These are phyloP conservation scores for Ridgeia piscesae DNA, from an alignment of 1,140 invertebrate genomes.

Conservation along the genomic window DNA sequence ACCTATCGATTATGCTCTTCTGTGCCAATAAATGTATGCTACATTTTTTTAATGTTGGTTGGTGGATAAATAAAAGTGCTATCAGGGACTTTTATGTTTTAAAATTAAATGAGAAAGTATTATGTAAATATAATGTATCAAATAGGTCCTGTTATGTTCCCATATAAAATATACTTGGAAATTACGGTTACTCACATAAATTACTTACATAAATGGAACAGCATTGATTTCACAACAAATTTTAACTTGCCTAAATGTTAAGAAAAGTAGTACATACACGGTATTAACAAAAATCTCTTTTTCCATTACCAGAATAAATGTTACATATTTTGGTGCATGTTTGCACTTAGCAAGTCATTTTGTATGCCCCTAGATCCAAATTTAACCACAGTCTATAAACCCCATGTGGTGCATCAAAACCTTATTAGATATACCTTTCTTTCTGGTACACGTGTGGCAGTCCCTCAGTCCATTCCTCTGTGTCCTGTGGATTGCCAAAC, in stretches of 20 bases:
- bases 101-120: too few species aligned
- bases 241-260: not conserved
- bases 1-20: not conserved
- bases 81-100: too few species aligned
- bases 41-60: not conserved
- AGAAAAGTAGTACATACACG: not conserved
- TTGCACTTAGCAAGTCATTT: too few species aligned
- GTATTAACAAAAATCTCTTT: not conserved
- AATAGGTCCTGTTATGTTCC: not conserved
- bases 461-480: not conserved
- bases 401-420: too few species aligned
- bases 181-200: not conserved
- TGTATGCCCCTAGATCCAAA: too few species aligned
- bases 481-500: slow-evolving; percentile 3
- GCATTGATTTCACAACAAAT: not conserved
- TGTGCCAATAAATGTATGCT: not conserved
- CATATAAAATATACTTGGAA: not conserved
- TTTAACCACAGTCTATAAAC: too few species aligned
- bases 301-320: not conserved
- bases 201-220: not conserved
- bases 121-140: not conserved
- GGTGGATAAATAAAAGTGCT: too few species aligned
- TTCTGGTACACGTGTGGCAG: not conserved
- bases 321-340: too few species aligned
- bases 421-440: not conserved